phyloP scores from a whole-genome alignment of 2,888 invertebrate genomes.

The Pterobdella sp. region DNA sequence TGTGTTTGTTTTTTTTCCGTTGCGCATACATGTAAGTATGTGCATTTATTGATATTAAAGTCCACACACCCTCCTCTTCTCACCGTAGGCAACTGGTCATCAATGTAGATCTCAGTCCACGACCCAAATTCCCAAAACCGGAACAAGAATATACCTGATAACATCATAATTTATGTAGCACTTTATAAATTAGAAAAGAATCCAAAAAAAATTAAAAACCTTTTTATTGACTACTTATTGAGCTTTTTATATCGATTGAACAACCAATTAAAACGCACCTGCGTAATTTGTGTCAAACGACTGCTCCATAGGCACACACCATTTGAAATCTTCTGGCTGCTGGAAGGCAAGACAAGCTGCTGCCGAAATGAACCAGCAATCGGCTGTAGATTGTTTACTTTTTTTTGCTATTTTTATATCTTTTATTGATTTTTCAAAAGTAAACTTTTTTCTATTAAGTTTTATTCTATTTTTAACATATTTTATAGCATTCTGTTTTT shows the following conservation, averaged over 20 bases:
- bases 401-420: background rate
- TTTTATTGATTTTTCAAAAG: background rate
- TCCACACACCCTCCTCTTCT: background rate
- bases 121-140: slow-evolving; percentile 59
- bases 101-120: slow-evolving; percentile 68
- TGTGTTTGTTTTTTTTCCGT: slow-evolving; percentile 5
- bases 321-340: slow-evolving; percentile 75
- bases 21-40: slow-evolving; percentile 7
- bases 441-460: no score
- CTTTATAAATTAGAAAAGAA: no score
- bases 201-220: no score
- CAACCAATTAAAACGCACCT: slow-evolving; percentile 58
- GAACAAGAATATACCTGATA: slow-evolving; percentile 10
- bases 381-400: slow-evolving; percentile 56
- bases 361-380: slow-evolving; percentile 91
- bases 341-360: slow-evolving; percentile 80
- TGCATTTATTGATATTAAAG: background rate
- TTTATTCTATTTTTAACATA: no score
- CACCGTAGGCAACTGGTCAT: slow-evolving; percentile 67
- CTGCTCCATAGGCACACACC: slow-evolving; percentile 91
- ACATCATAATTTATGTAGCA: no score
- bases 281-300: slow-evolving; percentile 72
- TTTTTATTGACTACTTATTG: no score
- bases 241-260: background rate
- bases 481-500: no score